phyloP scores from a whole-genome alignment of 2,888 invertebrate genomes.

The Cepaea hortensis region DNA sequence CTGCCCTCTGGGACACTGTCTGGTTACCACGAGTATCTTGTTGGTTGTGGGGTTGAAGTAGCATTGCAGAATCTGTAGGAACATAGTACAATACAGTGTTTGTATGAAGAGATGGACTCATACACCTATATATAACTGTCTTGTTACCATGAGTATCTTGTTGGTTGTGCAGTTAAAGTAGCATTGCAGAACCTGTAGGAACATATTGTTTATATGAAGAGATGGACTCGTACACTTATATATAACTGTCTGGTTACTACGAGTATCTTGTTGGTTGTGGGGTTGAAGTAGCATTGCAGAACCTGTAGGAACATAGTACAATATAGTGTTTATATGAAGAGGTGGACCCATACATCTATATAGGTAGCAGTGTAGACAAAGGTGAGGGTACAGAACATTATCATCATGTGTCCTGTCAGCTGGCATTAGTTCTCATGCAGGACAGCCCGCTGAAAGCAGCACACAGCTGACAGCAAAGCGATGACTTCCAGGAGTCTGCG shows the following conservation, averaged over 20 bases:
- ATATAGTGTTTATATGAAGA: background rate
- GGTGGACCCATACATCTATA: background rate
- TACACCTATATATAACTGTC: background rate
- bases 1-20: constrained; percentile 20
- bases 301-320: constrained; percentile 6
- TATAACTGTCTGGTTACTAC: constrained; percentile 12
- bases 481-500: too few relatives aligned
- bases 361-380: too few relatives aligned
- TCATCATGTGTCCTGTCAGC: too few relatives aligned
- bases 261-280: constrained; percentile 1
- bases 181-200: constrained; percentile 23
- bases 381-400: too few relatives aligned
- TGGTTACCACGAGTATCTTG: constrained; percentile 18
- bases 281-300: constrained; percentile 24
- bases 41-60: constrained; percentile 15
- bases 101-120: background rate
- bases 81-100: background rate
- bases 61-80: constrained; percentile 21
- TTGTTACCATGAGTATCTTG: constrained; percentile 13
- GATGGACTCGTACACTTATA: background rate
- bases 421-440: too few relatives aligned
- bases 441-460: too few relatives aligned
- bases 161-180: constrained; percentile 10
- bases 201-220: background rate
- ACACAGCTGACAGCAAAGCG: too few relatives aligned